A percentile compares a stretch with the other conserved stretches of the same genome.
phyloP scores from a whole-genome alignment of 2,888 invertebrate genomes.

The Heteropelma amictum region DNA sequence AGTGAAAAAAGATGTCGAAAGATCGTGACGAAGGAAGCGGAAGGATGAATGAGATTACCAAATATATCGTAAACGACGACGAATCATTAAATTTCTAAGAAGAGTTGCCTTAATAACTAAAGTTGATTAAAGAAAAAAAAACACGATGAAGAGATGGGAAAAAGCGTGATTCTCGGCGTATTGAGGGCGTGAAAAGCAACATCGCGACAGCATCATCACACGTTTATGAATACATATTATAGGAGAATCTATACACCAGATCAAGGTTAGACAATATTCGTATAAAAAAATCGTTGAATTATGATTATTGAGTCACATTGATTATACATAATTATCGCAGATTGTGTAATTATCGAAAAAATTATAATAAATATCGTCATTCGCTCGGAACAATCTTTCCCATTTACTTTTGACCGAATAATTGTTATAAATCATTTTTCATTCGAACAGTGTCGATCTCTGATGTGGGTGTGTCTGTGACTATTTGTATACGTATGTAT shows the following conservation, averaged over 20 bases:
- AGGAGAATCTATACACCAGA: neutral
- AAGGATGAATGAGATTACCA: neutral
- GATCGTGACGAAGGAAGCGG: neutral
- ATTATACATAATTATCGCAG: neutral
- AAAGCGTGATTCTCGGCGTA: conserved; percentile 20
- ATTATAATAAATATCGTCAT: neutral
- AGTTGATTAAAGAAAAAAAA: conserved; percentile 58
- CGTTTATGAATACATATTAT: neutral
- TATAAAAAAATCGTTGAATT: conserved; percentile 3
- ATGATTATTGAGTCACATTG: no score
- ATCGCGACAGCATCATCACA: neutral
- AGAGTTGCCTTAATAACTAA: conserved; percentile 72
- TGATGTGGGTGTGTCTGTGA: neutral
- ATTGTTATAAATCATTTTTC: neutral
- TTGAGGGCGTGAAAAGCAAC: neutral
- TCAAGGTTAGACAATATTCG: neutral
- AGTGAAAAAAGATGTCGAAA: neutral
- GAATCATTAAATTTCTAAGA: conserved; percentile 65
- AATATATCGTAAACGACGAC: conserved; percentile 43
- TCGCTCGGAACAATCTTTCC: neutral
- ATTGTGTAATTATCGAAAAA: neutral
- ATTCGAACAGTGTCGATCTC: neutral
- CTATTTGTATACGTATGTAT: neutral
- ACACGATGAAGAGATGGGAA: neutral
- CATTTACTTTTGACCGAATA: neutral